These are phyloP conservation scores for Philotrypesis tridentata DNA, from an alignment of 1,140 invertebrate genomes.

Conservation along the genomic window DNA sequence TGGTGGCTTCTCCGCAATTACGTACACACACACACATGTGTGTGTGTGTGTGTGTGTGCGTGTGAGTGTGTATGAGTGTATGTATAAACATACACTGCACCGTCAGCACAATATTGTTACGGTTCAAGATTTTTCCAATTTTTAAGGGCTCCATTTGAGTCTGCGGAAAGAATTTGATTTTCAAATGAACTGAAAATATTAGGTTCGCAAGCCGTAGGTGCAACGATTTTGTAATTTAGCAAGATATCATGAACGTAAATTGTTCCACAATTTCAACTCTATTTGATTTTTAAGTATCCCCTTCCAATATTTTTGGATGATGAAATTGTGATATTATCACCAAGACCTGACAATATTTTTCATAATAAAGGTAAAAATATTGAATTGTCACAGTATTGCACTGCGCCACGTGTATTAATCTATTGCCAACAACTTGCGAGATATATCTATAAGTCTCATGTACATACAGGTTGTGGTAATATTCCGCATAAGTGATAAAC, in stretches of 20 bases:
- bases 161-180: neutral
- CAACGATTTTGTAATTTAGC: no score
- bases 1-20: neutral
- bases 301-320: no score
- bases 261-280: no score
- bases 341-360: neutral
- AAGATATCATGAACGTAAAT: no score
- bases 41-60: no score
- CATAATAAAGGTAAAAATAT: neutral
- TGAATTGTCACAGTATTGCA: conserved; percentile 31
- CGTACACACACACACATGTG: neutral
- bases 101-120: conserved; percentile 25
- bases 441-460: neutral
- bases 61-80: no score
- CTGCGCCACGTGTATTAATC: neutral
- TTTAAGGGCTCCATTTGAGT: neutral
- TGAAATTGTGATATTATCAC: no score
- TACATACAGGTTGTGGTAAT: neutral
- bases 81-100: no score
- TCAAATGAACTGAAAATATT: neutral
- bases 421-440: neutral
- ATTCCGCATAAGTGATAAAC: neutral
- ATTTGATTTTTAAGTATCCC: no score
- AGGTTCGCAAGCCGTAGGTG: neutral
- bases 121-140: conserved; percentile 6